Conservation (phyloP, 2,888 invertebrate genomes). For the Metopia argyrocephala region DNA sequence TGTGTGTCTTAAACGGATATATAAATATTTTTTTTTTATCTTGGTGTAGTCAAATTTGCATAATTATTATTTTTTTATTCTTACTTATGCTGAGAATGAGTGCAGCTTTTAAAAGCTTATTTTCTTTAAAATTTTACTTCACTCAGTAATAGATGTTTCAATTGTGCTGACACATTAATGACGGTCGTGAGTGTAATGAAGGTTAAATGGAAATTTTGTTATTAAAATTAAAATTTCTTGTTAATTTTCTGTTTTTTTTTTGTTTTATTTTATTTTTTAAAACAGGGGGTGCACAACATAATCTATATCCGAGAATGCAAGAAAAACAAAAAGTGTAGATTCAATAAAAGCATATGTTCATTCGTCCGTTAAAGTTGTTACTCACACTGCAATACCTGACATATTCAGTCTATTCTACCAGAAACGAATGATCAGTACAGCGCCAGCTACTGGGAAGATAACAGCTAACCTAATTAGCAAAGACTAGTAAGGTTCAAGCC, state of each 20-base stretch:
- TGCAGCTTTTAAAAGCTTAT: neutral
- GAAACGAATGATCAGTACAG: too few species aligned
- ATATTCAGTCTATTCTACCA: too few species aligned
- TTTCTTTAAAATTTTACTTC: neutral
- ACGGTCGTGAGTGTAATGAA: neutral
- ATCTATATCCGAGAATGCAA: too few species aligned
- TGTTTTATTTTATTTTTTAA: neutral
- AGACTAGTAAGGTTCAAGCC: too few species aligned
- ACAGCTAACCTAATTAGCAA: too few species aligned
- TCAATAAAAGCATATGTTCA: too few species aligned
- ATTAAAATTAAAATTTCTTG: neutral
- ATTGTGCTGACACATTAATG: neutral
- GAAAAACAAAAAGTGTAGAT: too few species aligned
- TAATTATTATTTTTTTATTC: slow-evolving; percentile 1
- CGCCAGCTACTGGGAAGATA: too few species aligned
- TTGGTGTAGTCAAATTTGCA: neutral
- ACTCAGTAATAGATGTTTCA: neutral
- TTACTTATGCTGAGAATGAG: neutral
- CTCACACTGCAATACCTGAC: too few species aligned
- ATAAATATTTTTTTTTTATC: too few species aligned
- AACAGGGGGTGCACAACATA: too few species aligned
- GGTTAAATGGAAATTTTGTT: neutral
- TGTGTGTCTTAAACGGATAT: neutral
- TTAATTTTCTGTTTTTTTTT: neutral
- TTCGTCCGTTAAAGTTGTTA: too few species aligned